These are phyloP conservation scores for Scaptomyza hsui DNA, from an alignment of 1,140 invertebrate species.

Conservation along the genomic window DNA sequence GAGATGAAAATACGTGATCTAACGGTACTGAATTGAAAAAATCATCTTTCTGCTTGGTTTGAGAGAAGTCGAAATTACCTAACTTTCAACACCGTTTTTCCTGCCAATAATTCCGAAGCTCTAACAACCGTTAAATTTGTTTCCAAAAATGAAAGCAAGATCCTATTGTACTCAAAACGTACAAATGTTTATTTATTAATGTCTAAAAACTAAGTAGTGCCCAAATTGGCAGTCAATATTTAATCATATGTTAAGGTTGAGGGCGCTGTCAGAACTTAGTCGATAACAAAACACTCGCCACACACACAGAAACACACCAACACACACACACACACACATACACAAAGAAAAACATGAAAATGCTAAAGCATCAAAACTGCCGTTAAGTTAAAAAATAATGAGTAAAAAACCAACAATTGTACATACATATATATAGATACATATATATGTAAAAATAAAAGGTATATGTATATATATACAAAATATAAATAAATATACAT, in stretches of 20 bases:
- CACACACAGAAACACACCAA: conserved; percentile 27
- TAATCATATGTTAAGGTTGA: not conserved
- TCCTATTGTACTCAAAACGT: conserved; percentile 12
- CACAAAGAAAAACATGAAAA: conserved; percentile 57
- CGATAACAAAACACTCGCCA: conserved; percentile 17
- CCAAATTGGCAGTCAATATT: conserved; percentile 26
- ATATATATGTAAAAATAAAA: conserved; percentile 20
- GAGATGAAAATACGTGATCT: no score
- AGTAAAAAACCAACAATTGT: conserved; percentile 65
- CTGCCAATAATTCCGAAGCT: no score
- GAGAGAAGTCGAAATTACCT: no score
- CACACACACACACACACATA: conserved; percentile 28
- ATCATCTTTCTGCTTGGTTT: no score
- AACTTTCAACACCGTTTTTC: no score
- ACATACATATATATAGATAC: conserved; percentile 48
- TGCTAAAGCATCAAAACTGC: conserved; percentile 82
- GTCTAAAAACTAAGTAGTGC: conserved; percentile 17
- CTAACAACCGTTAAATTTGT: no score
- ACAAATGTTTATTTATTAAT: not conserved
- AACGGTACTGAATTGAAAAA: no score
- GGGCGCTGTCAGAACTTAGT: conserved; percentile 34
- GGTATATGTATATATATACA: conserved; percentile 22
- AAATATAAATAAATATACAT: conserved; percentile 61
- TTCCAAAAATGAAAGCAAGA: conserved; percentile 5
- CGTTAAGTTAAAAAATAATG: conserved; percentile 80